phyloP scores from a whole-genome alignment of 2,113 vertebrate genomes.

The Podilymbus podiceps region DNA sequence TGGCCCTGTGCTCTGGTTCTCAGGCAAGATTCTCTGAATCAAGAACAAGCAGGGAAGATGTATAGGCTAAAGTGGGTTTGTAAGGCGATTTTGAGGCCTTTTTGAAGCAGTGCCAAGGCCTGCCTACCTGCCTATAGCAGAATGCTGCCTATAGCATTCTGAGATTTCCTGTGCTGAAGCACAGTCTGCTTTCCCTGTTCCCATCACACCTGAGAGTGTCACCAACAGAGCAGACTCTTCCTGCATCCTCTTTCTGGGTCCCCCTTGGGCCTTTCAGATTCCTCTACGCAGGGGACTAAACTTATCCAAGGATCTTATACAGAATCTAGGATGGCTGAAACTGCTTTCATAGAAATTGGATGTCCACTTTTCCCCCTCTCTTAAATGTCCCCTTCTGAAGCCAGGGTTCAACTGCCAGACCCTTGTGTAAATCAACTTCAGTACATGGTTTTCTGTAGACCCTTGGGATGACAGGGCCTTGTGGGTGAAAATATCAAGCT shows the following conservation, averaged over 20 bases:
- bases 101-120: neutral
- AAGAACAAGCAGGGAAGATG: neutral
- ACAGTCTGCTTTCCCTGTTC: neutral
- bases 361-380: neutral
- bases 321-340: neutral
- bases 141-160: neutral
- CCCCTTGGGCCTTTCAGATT: neutral
- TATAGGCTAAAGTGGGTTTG: neutral
- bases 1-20: neutral
- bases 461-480: neutral
- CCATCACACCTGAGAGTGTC: neutral
- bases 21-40: neutral
- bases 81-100: neutral
- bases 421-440: neutral
- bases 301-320: neutral
- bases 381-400: neutral
- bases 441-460: neutral
- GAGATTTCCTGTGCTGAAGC: neutral
- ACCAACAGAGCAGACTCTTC: neutral
- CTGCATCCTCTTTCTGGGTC: neutral
- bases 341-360: neutral
- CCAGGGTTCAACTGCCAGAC: neutral
- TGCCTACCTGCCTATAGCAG: neutral
- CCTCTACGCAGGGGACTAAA: neutral
- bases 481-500: neutral